Percentiles rank a stretch among this genome's conserved stretches.
Conservation (phyloP, 2,888 invertebrate species). For the Meiosimyza decipiens region DNA sequence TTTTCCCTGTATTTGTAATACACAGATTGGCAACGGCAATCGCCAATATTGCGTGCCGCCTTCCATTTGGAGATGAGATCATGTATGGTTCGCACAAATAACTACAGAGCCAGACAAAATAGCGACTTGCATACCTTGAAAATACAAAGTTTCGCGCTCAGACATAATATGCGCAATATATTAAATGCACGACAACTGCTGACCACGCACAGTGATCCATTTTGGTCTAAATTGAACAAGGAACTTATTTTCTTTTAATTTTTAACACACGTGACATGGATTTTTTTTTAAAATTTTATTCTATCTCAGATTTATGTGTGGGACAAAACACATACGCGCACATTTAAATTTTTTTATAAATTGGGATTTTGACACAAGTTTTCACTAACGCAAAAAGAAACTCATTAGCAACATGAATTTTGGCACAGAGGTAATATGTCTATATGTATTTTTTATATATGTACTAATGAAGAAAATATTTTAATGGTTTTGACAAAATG, state of each 20-base stretch:
- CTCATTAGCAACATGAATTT: not conserved
- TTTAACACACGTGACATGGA: conserved; percentile 49
- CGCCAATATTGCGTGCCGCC: not conserved
- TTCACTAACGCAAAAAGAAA: not conserved
- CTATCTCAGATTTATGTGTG: conserved; percentile 34
- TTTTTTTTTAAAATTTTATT: not conserved
- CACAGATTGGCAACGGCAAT: no score
- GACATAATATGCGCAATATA: conserved; percentile 4
- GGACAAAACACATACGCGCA: conserved; percentile 45
- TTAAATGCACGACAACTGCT: not conserved
- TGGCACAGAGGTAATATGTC: not conserved
- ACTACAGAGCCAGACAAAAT: not conserved
- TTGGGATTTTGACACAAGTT: conserved; percentile 1
- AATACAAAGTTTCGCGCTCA: not conserved
- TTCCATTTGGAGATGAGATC: not conserved
- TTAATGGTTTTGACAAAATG: not conserved
- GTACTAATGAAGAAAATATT: no score
- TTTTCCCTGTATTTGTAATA: no score
- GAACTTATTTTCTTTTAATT: conserved; percentile 49
- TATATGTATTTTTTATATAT: no score
- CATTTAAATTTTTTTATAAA: conserved; percentile 14
- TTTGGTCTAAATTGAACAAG: conserved; percentile 41
- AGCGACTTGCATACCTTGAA: not conserved
- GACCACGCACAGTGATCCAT: conserved; percentile 48
- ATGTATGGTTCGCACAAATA: not conserved